Evolutionary conservation across 2,113 vertebrate species (phyloP), one percentile per base, ranked within the genome.

Genomic region (Leucoraja erinaceus): DNA sequence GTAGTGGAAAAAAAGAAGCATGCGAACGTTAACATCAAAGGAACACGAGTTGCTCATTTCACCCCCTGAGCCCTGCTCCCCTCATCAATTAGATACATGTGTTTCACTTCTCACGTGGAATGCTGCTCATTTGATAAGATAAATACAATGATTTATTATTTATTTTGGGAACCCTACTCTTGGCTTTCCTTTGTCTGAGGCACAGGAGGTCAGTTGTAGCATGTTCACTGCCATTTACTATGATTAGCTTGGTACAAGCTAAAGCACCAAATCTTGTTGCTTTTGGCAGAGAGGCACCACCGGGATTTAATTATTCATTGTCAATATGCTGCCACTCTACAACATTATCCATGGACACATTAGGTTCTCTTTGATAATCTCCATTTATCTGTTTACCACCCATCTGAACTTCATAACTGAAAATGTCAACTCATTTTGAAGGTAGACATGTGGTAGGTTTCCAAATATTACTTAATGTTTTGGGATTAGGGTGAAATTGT

Each of bases 71-170:
- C 47, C 38, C 47, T 83, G 20, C 38, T 83, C 47, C 5, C 3
- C 54, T 25, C 59, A 25, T 61, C 22, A 84, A 28, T 84, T 84
- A 56, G 38, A 61, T 59, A 84, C 56, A 83, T 3, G 25, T 84
- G 9, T 22, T 59, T 84, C 25, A 84, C 54, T 84, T 84, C 59
- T 84, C 54, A 59, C 54, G 61, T 12, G 25, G 18, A 11, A 28
- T 25, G 22, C 54, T 59, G 54, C 4, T 84, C 38, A 4, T 16
- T 84, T 84, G 81, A 20, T 47, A 81, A 81, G 38, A 22, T 81
- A 54, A 47, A 84, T 84, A 61, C 25, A n/a, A 56, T 84, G 38
- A 84, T 84, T 84, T 84, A 59, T 84, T 11, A 61, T 84, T 61
- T 84, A 72, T 84, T 83, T 84, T 59, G 18, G 81, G 12, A 10